Evolutionary conservation across 2,113 vertebrate species (phyloP).

Genomic region (Abramis brama): DNA sequence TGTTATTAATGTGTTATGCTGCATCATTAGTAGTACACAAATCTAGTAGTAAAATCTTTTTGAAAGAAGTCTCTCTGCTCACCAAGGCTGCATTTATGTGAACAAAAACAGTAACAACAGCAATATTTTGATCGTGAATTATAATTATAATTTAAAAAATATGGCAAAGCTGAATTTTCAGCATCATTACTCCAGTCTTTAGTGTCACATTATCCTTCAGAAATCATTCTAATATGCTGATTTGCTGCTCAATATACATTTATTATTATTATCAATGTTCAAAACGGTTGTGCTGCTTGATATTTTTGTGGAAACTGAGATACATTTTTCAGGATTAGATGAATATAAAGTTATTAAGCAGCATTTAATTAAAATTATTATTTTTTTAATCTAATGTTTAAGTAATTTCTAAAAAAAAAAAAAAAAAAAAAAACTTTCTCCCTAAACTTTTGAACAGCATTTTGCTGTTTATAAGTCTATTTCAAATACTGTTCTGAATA

Average conservation of each 20-base stretch:
- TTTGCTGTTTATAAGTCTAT: neutral
- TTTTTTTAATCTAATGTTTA: neutral
- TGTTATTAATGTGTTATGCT: no score
- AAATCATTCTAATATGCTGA: neutral
- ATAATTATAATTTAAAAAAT: no score
- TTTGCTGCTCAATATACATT: neutral
- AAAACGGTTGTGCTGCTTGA: neutral
- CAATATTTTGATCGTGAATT: no score
- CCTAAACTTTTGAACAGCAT: no score
- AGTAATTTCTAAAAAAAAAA: neutral
- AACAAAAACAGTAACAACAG: no score
- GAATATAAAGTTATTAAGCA: neutral
- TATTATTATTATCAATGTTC: neutral
- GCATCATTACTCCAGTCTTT: neutral
- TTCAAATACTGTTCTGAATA: neutral
- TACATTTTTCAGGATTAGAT: neutral
- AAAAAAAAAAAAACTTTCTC: no score
- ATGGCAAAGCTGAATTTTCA: neutral
- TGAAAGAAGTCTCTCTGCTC: no score
- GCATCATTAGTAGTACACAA: no score
- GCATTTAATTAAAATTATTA: no score
- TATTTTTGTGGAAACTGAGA: neutral
- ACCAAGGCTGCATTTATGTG: no score
- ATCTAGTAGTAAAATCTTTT: no score
- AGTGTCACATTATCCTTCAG: neutral